Percentiles rank a stretch among this genome's conserved stretches.
phyloP scores from a whole-genome alignment of 1,140 invertebrate genomes.

The Ceratoteleas bidentatus region DNA sequence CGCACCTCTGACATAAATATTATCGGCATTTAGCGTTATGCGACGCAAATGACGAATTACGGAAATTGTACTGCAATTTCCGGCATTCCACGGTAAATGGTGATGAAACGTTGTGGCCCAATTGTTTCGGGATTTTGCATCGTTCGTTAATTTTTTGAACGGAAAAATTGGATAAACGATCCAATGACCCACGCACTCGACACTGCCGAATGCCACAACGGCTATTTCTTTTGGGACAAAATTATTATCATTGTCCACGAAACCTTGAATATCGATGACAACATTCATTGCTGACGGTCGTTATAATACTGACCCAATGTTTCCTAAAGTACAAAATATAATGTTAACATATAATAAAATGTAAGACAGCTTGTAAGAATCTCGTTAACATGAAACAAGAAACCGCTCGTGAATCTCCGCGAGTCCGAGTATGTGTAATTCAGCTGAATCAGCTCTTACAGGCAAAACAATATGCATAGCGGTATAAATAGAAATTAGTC shows the following conservation, averaged over 20 bases:
- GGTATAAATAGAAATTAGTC: no score
- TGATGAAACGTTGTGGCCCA: not conserved
- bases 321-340: not conserved
- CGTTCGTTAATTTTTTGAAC: not conserved
- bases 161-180: not conserved
- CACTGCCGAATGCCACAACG: not conserved
- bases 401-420: no score
- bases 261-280: conserved; percentile 8
- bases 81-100: not conserved
- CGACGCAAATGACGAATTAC: not conserved
- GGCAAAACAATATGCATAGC: no score
- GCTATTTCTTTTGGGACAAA: conserved; percentile 11
- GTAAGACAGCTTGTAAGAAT: not conserved
- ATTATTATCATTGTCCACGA: conserved; percentile 6
- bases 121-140: not conserved
- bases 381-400: no score
- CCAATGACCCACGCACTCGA: conserved; percentile 1
- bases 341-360: not conserved
- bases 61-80: not conserved
- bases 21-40: not conserved
- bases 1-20: not conserved
- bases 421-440: no score
- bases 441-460: no score
- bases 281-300: no score
- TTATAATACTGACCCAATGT: not conserved